Evolutionary conservation across 2,888 invertebrate genomes (phyloP).

Genomic region (Agelastica alni): DNA sequence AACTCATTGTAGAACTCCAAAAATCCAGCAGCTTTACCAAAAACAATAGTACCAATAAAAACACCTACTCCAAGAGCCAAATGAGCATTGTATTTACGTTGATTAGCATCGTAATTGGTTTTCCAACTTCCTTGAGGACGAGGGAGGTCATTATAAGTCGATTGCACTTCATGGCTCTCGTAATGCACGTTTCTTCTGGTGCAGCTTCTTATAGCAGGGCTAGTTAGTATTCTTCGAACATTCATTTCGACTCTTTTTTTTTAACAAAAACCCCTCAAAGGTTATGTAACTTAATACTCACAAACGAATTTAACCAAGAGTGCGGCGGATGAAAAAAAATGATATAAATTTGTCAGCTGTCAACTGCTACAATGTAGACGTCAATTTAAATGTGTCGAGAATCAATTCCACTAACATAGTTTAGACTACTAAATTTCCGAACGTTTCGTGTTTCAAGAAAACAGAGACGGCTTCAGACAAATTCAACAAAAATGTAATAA

Average conservation of each 20-base stretch:
- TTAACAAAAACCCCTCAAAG: not conserved
- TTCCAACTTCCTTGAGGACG: conserved; percentile 80
- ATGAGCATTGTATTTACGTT: conserved; percentile 70
- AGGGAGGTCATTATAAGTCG: conserved; percentile 77
- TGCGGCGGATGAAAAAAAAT: not conserved
- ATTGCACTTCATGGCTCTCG: conserved; percentile 27
- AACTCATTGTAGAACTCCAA: conserved; percentile 67
- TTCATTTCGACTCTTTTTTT: conserved; percentile 9
- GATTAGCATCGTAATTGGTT: conserved; percentile 66
- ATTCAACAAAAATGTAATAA: no score
- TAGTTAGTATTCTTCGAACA: conserved; percentile 10
- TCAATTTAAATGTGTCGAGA: no score
- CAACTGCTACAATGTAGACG: not conserved
- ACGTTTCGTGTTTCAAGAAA: no score
- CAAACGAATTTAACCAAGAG: not conserved
- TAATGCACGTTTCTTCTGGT: conserved; percentile 33
- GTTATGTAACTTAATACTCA: conserved; percentile 2
- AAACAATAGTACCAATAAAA: conserved; percentile 55
- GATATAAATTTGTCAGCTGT: not conserved
- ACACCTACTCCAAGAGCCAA: conserved; percentile 65
- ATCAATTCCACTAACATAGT: no score
- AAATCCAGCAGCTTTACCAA: conserved; percentile 65
- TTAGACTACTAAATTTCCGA: no score
- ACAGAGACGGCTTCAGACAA: no score
- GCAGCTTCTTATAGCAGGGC: conserved; percentile 15